phyloP scores from a whole-genome alignment of 2,113 vertebrate genomes.

The Spilogale gracilis region DNA sequence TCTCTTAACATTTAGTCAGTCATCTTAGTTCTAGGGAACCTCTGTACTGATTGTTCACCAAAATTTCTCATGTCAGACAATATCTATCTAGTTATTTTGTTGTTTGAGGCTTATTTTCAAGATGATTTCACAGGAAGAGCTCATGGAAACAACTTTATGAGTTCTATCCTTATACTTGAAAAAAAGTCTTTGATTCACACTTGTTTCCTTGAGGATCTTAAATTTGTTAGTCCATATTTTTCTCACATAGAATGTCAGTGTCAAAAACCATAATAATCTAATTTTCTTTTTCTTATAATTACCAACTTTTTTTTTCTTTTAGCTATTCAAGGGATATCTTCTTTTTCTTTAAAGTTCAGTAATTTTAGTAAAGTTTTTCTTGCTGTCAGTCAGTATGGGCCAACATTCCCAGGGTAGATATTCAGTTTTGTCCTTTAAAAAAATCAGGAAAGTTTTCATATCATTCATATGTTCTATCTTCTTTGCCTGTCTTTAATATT shows the following conservation, averaged over 20 bases:
- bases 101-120: not conserved
- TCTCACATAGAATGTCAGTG: not conserved
- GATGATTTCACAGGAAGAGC: not conserved
- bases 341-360: not conserved
- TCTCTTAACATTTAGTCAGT: not conserved
- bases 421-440: not conserved
- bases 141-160: not conserved
- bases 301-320: not conserved
- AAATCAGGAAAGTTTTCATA: not conserved
- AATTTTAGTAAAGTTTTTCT: not conserved
- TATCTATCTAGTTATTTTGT: not conserved
- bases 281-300: not conserved
- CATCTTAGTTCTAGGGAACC: not conserved
- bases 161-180: not conserved
- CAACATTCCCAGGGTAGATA: not conserved
- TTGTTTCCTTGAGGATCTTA: slow-evolving; percentile 35
- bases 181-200: not conserved
- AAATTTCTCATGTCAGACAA: not conserved
- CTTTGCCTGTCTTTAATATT: not conserved
- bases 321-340: not conserved
- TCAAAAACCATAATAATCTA: not conserved
- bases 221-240: not conserved
- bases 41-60: not conserved
- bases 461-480: not conserved
- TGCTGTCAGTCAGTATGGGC: not conserved